Evolutionary conservation across 2,888 invertebrate species (phyloP), one percentile per base, ranked within the genome.

Genomic region (Tupiocoris notatus): DNA sequence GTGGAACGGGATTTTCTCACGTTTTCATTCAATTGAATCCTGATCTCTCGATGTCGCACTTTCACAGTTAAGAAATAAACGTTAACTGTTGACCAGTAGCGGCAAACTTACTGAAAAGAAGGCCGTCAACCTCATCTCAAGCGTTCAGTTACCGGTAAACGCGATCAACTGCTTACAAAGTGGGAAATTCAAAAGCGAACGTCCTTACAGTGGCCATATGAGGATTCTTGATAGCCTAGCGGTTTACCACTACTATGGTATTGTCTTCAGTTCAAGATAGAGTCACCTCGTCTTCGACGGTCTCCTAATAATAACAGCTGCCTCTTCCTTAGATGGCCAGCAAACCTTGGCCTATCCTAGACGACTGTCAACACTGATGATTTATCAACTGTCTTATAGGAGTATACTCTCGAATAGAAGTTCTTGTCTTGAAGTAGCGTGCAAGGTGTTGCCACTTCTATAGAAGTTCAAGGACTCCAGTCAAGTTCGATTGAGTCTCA

Each of bases 271-370:
- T n/a, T n/a, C n/a, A 65, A 67, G 67, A 56, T 67, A 67, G 56
- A 22, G 67, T 12, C 39, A 39, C 54, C 56, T 67, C 57, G 56
- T 24, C 54, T 54, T 22, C 22, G 56, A 56, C 54, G 67, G 57
- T 22, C 39, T 24, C 21, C 70, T 39, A 39, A 39, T 39, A 70
- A 70, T 70, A 70, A 70, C 24, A 59, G 70, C 59, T 59, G 59
- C 70, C 24, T 58, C 70, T 58, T 59, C 70, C 70, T 59, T 70
- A 70, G 70, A 70, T 70, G 61, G 70, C 67, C 67, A 24, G 67
- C 24, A 67, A 67, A 67, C 67, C 67, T 67, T 67, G 67, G 67
- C 59, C 70, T 56, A 67, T 70, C 70, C 70, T 39, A 12, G 39
- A 12, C 59, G 59, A 24, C 70, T 70, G 70, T 70, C 70, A 59